Evolutionary conservation across 1,140 invertebrate genomes (phyloP).

Genomic region (Agrypnia vestita): DNA sequence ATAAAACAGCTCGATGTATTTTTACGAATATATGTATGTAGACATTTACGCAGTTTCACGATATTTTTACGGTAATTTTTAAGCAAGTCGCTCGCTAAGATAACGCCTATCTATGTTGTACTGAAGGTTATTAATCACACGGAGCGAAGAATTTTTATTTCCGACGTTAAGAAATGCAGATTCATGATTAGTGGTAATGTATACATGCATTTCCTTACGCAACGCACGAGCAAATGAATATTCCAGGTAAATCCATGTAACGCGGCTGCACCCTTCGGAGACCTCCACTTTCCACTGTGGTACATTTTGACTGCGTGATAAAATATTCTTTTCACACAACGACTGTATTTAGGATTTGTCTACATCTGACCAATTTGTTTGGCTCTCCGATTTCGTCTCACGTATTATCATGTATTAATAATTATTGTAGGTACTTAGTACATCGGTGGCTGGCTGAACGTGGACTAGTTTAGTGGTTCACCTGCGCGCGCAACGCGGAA

Average conservation of each 20-base stretch:
- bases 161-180: no score
- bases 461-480: background rate
- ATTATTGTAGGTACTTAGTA: no score
- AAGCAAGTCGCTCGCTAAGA: no score
- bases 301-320: background rate
- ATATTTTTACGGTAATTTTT: no score
- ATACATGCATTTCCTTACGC: background rate
- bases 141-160: no score
- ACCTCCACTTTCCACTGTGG: background rate
- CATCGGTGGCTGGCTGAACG: background rate
- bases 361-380: background rate
- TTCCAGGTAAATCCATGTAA: background rate
- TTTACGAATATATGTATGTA: no score
- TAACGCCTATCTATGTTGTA: no score
- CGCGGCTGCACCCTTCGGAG: background rate
- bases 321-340: conserved; percentile 16
- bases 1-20: no score
- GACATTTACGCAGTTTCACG: no score
- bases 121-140: no score
- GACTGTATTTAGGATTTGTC: background rate
- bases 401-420: background rate
- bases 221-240: background rate
- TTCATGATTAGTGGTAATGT: no score
- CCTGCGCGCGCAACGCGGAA: conserved; percentile 14
- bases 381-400: background rate